Evolutionary conservation across 2,888 invertebrate species (phyloP).

Genomic region (Podabrus alpinus): DNA sequence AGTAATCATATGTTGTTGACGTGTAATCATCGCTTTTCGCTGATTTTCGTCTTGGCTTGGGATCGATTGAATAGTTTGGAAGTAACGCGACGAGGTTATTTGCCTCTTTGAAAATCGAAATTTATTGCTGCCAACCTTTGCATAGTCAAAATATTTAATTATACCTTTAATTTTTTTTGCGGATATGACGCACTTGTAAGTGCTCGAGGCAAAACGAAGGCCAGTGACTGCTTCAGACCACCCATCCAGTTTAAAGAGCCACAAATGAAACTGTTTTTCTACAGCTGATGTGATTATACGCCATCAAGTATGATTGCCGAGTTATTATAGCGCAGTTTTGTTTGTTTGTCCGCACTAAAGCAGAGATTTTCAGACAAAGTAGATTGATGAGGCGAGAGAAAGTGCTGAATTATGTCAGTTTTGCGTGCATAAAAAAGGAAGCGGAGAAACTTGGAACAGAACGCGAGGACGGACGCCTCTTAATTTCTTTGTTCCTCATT

Average conservation of each 20-base stretch:
- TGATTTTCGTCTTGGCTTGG: neutral
- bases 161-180: neutral
- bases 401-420: neutral
- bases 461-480: neutral
- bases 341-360: neutral
- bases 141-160: neutral
- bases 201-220: slow-evolving; percentile 28
- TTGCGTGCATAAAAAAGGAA: neutral
- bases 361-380: neutral
- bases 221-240: slow-evolving; percentile 32
- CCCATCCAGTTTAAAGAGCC: slow-evolving; percentile 35
- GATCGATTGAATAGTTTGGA: neutral
- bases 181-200: slow-evolving; percentile 23
- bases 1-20: slow-evolving; percentile 30
- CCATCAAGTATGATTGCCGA: neutral
- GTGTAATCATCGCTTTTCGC: slow-evolving; percentile 18
- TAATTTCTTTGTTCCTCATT: neutral
- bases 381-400: neutral
- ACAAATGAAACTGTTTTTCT: slow-evolving; percentile 22
- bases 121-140: neutral
- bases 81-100: neutral
- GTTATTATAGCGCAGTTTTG: neutral
- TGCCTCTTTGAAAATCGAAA: neutral
- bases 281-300: slow-evolving; percentile 19
- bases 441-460: neutral